Conservation (phyloP, 2,888 invertebrate species). For the Palloptera scutellata region DNA sequence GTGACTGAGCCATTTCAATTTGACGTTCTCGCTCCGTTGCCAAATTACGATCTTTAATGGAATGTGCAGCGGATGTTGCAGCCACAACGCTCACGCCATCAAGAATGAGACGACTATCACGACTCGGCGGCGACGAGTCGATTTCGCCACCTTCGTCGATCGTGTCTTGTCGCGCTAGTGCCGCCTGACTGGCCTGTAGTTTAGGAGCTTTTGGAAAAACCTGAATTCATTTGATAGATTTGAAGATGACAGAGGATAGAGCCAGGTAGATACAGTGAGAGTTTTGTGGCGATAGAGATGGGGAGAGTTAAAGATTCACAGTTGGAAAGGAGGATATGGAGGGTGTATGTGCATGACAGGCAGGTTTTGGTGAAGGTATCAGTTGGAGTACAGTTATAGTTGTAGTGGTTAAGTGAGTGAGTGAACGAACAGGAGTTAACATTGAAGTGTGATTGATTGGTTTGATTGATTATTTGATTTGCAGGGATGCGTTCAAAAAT, state of each 20-base stretch:
- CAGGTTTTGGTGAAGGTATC: background rate
- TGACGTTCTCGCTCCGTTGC: slow-evolving; percentile 63
- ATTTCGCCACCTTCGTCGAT: slow-evolving; percentile 77
- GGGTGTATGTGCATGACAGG: slow-evolving; percentile 11
- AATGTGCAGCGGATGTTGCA: slow-evolving; percentile 48
- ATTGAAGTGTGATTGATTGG: background rate
- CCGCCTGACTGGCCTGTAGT: slow-evolving; percentile 67
- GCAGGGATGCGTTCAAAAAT: background rate
- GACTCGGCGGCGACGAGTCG: slow-evolving; percentile 65
- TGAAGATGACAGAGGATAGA: slow-evolving; percentile 21
- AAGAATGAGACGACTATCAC: slow-evolving; percentile 64
- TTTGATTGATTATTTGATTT: slow-evolving; percentile 5
- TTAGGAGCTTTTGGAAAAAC: slow-evolving; percentile 78
- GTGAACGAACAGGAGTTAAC: background rate
- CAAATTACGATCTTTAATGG: slow-evolving; percentile 64
- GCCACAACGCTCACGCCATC: slow-evolving; percentile 60
- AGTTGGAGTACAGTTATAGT: background rate
- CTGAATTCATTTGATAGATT: slow-evolving; percentile 44
- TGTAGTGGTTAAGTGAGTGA: too few relatives aligned
- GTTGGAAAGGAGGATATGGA: background rate
- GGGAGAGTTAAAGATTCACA: slow-evolving; percentile 4
- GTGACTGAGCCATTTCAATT: slow-evolving; percentile 64
- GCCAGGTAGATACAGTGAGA: slow-evolving; percentile 28
- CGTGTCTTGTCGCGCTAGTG: slow-evolving; percentile 75
- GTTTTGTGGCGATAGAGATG: slow-evolving; percentile 6